Conservation (phyloP, 2,888 invertebrate genomes). For the Pheosia gnoma region DNA sequence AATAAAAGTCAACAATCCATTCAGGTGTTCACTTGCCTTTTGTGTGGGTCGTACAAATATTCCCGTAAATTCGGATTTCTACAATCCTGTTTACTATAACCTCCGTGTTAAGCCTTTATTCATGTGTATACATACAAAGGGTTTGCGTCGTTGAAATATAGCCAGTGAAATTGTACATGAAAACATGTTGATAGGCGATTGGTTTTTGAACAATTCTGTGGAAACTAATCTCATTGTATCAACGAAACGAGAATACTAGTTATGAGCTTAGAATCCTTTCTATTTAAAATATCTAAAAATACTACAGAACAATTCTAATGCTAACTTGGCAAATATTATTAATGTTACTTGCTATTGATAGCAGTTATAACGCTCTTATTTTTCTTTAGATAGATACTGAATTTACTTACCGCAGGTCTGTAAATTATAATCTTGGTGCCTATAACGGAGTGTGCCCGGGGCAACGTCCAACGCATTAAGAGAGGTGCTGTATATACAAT, state of each 20-base stretch:
- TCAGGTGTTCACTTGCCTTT: neutral
- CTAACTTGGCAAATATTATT: too few relatives aligned
- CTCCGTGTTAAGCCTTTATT: neutral
- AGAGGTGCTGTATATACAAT: slow-evolving; percentile 26
- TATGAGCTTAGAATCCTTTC: too few relatives aligned
- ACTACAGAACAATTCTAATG: too few relatives aligned
- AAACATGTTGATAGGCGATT: neutral
- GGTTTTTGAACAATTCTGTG: neutral
- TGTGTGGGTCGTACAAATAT: neutral
- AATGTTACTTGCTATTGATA: too few relatives aligned
- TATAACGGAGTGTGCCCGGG: slow-evolving; percentile 9
- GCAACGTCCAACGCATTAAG: slow-evolving; percentile 19
- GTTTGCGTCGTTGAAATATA: neutral
- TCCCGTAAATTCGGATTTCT: neutral
- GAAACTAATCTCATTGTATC: neutral
- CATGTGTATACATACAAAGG: neutral
- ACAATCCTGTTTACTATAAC: neutral
- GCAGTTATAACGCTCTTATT: too few relatives aligned
- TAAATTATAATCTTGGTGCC: neutral
- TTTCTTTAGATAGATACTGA: too few relatives aligned
- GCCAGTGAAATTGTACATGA: neutral
- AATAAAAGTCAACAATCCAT: neutral
- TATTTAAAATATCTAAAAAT: too few relatives aligned
- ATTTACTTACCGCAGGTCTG: too few relatives aligned
- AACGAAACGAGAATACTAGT: neutral